Conservation (phyloP, 2,888 invertebrate species). For the Omphaloscelis lunosa region DNA sequence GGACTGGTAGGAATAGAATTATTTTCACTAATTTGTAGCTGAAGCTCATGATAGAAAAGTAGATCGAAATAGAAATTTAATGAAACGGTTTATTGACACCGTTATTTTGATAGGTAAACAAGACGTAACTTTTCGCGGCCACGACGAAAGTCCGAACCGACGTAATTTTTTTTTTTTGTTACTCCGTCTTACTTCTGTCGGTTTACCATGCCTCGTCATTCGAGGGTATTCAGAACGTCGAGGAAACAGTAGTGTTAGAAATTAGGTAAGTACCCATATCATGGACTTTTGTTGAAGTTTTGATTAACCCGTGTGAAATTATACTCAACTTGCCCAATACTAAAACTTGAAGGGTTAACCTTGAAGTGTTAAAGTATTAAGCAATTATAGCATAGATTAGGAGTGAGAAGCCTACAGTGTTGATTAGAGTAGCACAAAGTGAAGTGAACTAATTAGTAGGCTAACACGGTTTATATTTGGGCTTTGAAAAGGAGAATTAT, state of each 20-base stretch:
- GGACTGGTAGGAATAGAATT: too few relatives aligned
- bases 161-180: too few relatives aligned
- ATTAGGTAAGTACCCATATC: slow-evolving; percentile 33
- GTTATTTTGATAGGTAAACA: too few relatives aligned
- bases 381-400: slow-evolving; percentile 18
- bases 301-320: slow-evolving; percentile 40
- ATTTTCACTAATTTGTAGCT: too few relatives aligned
- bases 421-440: slow-evolving; percentile 18
- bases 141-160: too few relatives aligned
- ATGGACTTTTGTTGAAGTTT: slow-evolving; percentile 37
- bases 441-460: neutral
- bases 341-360: slow-evolving; percentile 19
- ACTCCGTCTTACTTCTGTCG: too few relatives aligned
- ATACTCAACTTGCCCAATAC: slow-evolving; percentile 23
- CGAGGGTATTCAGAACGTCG: slow-evolving; percentile 4
- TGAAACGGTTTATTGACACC: too few relatives aligned
- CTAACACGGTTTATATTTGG: neutral
- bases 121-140: too few relatives aligned
- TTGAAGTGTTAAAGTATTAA: slow-evolving; percentile 4
- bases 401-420: neutral
- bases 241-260: slow-evolving; percentile 22
- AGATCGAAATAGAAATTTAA: too few relatives aligned
- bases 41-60: too few relatives aligned
- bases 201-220: too few relatives aligned
- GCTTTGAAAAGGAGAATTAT: neutral